phyloP scores from a whole-genome alignment of 2,113 vertebrate genomes.

The Lagopus leucura region DNA sequence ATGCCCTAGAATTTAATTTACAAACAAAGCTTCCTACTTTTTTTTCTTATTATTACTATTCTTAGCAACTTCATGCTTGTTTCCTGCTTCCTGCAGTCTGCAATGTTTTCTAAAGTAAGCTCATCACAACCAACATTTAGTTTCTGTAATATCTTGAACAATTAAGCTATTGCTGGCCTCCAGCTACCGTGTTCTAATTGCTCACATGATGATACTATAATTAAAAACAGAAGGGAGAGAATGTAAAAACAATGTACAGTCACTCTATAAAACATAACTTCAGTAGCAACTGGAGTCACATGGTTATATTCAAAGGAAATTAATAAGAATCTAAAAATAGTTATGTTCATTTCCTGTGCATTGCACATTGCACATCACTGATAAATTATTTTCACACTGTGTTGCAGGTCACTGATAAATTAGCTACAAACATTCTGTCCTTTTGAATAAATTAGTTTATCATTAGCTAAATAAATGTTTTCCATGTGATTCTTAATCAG shows the following conservation, averaged over 20 bases:
- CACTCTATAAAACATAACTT: neutral
- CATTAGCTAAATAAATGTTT: slow-evolving; percentile 23
- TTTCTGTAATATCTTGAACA: slow-evolving; percentile 11
- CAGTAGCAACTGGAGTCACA: neutral
- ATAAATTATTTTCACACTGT: slow-evolving; percentile 38
- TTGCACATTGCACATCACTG: neutral
- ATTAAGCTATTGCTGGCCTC: neutral
- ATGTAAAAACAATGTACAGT: neutral
- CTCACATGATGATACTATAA: slow-evolving; percentile 29
- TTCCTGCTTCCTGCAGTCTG: slow-evolving; percentile 40
- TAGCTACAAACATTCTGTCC: slow-evolving; percentile 56
- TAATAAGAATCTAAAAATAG: slow-evolving; percentile 48
- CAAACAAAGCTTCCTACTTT: neutral
- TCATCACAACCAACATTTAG: neutral
- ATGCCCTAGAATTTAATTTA: neutral
- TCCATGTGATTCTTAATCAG: slow-evolving; percentile 5
- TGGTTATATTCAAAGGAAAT: slow-evolving; percentile 32
- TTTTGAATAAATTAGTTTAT: slow-evolving; percentile 52
- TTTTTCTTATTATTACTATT: neutral
- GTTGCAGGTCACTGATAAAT: slow-evolving; percentile 55
- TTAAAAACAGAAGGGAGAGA: slow-evolving; percentile 38
- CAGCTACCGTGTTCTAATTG: slow-evolving; percentile 12
- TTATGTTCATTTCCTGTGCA: slow-evolving; percentile 30
- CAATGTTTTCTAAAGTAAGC: slow-evolving; percentile 38
- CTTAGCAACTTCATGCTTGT: neutral